A percentile compares a stretch with the other conserved stretches of the same genome.
These are phyloP conservation scores for Heliconius ethilla DNA, from an alignment of 2,888 invertebrate genomes.

Conservation along the genomic window DNA sequence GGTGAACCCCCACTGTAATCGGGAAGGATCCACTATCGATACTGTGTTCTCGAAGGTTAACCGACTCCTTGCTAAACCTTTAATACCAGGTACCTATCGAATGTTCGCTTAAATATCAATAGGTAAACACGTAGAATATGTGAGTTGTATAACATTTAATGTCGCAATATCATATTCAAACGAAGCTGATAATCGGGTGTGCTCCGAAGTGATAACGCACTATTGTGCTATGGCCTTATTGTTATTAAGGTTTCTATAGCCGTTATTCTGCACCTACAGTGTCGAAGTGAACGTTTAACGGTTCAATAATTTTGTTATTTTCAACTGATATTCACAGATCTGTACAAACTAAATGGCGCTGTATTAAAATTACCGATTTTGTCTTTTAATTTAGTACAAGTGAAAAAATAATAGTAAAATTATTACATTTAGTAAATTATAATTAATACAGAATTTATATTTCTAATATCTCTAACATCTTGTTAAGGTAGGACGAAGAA, in stretches of 20 bases:
- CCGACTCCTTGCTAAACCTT: background rate
- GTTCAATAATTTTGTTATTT: conserved; percentile 9
- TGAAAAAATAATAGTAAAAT: background rate
- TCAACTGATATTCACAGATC: background rate
- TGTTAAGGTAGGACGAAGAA: background rate
- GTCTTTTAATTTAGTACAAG: no score
- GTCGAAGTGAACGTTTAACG: background rate
- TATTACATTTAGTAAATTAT: background rate
- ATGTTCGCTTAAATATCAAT: background rate
- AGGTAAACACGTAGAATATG: background rate
- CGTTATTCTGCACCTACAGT: background rate
- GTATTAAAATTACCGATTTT: no score
- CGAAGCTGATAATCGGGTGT: conserved; percentile 25
- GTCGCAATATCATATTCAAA: conserved; percentile 15
- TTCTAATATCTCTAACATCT: background rate
- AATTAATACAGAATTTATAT: background rate
- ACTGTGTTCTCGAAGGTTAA: background rate
- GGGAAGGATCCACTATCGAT: no score
- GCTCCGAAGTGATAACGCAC: conserved; percentile 26
- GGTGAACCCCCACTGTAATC: no score
- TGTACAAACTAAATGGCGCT: no score
- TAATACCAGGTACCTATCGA: background rate
- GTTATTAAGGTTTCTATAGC: conserved; percentile 21
- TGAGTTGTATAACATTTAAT: conserved; percentile 18
- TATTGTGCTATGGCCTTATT: conserved; percentile 28